A percentile compares a stretch with the other conserved stretches of the same genome.
Conservation (phyloP, 2,797 vertebrate genomes). For the Huso huso region DNA sequence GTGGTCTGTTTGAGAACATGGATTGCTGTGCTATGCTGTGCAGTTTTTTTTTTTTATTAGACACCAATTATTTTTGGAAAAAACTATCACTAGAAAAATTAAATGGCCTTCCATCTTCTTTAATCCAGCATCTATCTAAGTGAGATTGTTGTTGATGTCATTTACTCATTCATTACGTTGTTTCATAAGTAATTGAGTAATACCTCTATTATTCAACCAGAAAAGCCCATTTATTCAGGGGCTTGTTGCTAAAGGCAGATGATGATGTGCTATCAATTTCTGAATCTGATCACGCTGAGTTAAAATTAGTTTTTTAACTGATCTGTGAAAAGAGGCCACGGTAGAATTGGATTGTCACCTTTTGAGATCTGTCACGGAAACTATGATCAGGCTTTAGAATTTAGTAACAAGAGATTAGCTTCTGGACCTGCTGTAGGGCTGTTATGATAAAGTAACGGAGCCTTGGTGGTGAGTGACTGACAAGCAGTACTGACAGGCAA, state of each 20-base stretch:
- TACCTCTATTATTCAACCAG: slow-evolving; percentile 17
- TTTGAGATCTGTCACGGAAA: slow-evolving; percentile 22
- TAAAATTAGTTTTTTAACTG: slow-evolving; percentile 24
- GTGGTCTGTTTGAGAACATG: no score
- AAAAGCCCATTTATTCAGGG: slow-evolving; percentile 21
- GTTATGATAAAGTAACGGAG: neutral
- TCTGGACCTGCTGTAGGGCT: no score
- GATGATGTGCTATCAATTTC: no score
- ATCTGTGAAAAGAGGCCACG: slow-evolving; percentile 25
- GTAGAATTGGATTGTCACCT: slow-evolving; percentile 31
- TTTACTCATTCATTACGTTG: slow-evolving; percentile 41
- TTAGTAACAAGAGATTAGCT: neutral
- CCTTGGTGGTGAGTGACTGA: neutral
- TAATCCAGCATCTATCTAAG: slow-evolving; percentile 33
- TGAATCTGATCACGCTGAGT: slow-evolving; percentile 4
- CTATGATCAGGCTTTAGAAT: no score
- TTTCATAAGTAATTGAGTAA: slow-evolving; percentile 11
- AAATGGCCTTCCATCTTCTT: slow-evolving; percentile 14
- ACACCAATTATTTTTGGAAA: no score
- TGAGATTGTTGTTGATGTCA: slow-evolving; percentile 36
- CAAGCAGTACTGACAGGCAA: no score
- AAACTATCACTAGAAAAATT: no score
- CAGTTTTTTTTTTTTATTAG: no score
- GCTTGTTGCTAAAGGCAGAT: slow-evolving; percentile 3
- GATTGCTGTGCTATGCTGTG: no score